These are phyloP conservation scores for Patiria pectinifera DNA, from an alignment of 53 echinoderm and acorn worm genomes.

Conservation along the genomic window DNA sequence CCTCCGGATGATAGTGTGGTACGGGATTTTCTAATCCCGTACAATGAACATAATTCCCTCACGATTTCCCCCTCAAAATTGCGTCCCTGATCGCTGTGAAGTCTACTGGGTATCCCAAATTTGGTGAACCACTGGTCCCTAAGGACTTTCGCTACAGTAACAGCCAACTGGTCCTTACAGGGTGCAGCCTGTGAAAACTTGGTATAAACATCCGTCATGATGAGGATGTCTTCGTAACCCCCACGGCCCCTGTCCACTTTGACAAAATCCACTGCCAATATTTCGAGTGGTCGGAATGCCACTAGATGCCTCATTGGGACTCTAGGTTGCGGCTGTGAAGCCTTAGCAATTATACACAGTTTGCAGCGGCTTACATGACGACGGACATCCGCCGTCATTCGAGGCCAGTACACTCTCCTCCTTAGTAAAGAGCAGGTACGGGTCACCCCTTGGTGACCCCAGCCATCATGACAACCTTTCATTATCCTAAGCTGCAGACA, in stretches of 20 bases:
- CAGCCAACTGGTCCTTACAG: not conserved
- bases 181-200: not conserved
- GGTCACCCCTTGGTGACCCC: not conserved
- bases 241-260: not conserved
- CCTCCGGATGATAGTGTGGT: not conserved
- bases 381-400: conserved; percentile 56
- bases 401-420: conserved; percentile 70
- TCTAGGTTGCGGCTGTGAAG: conserved; percentile 39
- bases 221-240: not conserved
- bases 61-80: conserved; percentile 23
- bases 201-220: conserved; percentile 22
- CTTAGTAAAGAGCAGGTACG: not conserved
- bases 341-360: conserved; percentile 67
- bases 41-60: conserved; percentile 12
- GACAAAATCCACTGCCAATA: not conserved
- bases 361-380: conserved; percentile 47
- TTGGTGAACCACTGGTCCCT: conserved; percentile 12
- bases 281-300: conserved; percentile 66
- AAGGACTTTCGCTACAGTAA: not conserved
- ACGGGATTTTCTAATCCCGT: not conserved
- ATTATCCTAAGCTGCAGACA: conserved; percentile 15
- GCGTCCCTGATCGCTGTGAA: not conserved
- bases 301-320: conserved; percentile 42
- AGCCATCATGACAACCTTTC: conserved; percentile 15
- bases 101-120: not conserved